Percentiles rank a stretch among this genome's conserved stretches.
phyloP scores from a whole-genome alignment of 1,140 invertebrate species.

The Brachionus calyciflorus region DNA sequence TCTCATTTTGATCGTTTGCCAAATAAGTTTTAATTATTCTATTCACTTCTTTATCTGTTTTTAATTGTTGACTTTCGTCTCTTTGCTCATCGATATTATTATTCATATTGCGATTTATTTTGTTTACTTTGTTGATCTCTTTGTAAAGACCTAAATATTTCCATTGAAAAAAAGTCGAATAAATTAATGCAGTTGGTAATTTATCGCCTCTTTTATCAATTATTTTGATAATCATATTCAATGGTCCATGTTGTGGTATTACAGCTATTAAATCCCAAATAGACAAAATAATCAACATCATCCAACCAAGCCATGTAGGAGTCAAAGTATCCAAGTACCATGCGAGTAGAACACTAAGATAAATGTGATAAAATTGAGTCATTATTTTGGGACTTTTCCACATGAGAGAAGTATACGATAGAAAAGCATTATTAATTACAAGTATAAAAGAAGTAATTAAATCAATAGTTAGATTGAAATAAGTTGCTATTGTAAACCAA shows the following conservation, averaged over 20 bases:
- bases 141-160: too few relatives aligned
- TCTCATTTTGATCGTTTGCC: neutral
- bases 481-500: conserved; percentile 51
- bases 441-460: conserved; percentile 84
- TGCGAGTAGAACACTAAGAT: conserved; percentile 94
- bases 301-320: conserved; percentile 98
- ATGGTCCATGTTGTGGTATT: conserved; percentile 86
- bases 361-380: conserved; percentile 93
- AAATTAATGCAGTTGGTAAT: conserved; percentile 96
- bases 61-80: too few relatives aligned
- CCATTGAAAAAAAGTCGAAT: conserved; percentile 68
- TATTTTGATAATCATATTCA: conserved; percentile 93
- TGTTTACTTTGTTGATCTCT: too few relatives aligned
- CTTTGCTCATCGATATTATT: neutral
- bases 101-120: neutral
- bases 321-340: conserved; percentile 97
- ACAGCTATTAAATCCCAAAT: conserved; percentile 98
- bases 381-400: conserved; percentile 90
- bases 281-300: conserved; percentile 88
- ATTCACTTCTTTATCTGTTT: neutral
- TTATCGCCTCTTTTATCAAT: conserved; percentile 97
- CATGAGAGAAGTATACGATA: conserved; percentile 78
- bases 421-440: conserved; percentile 95
- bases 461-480: conserved; percentile 78
- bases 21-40: neutral